Percentiles rank a stretch among this genome's conserved stretches.
These are phyloP conservation scores for Smithornis capensis DNA, from an alignment of 2,113 vertebrate species.

Conservation along the genomic window DNA sequence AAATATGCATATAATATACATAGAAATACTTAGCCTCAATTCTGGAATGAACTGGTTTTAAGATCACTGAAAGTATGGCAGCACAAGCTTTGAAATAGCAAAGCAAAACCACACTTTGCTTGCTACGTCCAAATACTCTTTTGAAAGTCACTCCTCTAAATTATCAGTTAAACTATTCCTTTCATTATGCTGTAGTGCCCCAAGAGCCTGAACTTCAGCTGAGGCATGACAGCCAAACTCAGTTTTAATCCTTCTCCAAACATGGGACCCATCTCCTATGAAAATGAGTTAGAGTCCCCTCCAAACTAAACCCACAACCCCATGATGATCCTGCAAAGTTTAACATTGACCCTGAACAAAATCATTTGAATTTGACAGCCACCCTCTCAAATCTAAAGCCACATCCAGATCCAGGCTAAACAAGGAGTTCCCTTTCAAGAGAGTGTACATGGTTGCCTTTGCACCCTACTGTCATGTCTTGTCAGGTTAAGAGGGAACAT, in stretches of 20 bases:
- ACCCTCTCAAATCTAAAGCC: not conserved
- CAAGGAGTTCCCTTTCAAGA: not conserved
- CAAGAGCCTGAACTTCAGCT: not conserved
- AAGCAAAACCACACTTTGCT: not conserved
- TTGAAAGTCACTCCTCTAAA: not conserved
- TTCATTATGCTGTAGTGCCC: not conserved
- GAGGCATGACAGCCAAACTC: not conserved
- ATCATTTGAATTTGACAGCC: not conserved
- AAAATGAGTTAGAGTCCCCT: not conserved
- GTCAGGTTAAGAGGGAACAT: not conserved
- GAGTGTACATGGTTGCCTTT: not conserved
- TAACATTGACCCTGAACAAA: not conserved
- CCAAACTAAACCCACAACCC: not conserved
- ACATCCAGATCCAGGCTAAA: not conserved
- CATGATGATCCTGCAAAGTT: rapidly evolving
- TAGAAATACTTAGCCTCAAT: not conserved
- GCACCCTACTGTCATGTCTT: rapidly evolving
- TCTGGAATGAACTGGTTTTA: not conserved
- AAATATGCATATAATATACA: not conserved
- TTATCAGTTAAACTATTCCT: not conserved
- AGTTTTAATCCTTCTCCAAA: not conserved
- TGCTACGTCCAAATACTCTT: not conserved
- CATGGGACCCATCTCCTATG: not conserved
- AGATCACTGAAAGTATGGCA: not conserved
- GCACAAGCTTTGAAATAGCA: not conserved